phyloP scores from a whole-genome alignment of 1,140 invertebrate genomes.

The Bombus soroeensis region DNA sequence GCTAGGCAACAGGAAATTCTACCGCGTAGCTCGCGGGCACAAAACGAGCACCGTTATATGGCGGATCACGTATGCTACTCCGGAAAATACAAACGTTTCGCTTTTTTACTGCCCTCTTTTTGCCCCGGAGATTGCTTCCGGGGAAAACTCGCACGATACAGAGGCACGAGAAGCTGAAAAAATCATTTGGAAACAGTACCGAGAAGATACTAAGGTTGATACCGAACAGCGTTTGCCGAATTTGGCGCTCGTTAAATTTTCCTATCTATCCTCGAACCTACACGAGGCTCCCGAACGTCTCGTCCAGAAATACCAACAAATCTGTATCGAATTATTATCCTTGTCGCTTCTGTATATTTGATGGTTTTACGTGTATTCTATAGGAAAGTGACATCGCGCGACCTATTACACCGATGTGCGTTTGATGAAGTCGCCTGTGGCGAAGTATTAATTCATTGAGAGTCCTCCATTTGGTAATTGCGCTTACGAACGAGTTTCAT shows the following conservation, averaged over 20 bases:
- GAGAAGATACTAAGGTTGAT: no score
- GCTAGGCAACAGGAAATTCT: slow-evolving; percentile 1
- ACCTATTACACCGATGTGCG: background rate
- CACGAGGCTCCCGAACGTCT: background rate
- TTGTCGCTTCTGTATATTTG: background rate
- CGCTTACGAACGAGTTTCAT: background rate
- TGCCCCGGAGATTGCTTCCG: background rate
- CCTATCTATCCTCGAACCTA: background rate
- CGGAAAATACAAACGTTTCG: slow-evolving; percentile 30
- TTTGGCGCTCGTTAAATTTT: background rate
- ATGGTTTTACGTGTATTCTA: background rate
- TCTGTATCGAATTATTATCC: background rate
- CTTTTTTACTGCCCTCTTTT: slow-evolving; percentile 10
- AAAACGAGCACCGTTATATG: slow-evolving; percentile 45
- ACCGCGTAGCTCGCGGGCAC: background rate
- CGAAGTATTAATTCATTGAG: slow-evolving; percentile 11
- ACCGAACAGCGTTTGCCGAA: background rate
- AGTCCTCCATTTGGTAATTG: background rate
- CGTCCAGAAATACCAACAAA: background rate
- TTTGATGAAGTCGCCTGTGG: background rate
- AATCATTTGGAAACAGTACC: no score
- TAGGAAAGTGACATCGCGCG: background rate
- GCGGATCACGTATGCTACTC: slow-evolving; percentile 21
- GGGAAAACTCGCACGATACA: no score
- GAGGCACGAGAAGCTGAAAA: no score